These are phyloP conservation scores for Neomorphus geoffroyi DNA, from an alignment of 2,797 vertebrate species.

Conservation along the genomic window DNA sequence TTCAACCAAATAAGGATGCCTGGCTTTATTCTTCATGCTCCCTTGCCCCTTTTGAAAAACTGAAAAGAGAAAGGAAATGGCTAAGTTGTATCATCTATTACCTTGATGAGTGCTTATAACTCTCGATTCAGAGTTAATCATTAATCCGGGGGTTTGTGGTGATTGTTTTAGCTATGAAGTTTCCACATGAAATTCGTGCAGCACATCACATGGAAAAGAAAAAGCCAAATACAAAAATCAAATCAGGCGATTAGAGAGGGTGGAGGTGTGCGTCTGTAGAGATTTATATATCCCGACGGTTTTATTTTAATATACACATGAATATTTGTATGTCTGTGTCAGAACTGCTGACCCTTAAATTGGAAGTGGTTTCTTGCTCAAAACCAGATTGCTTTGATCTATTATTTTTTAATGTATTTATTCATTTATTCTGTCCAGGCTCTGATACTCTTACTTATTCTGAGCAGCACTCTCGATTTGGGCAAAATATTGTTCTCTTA, in stretches of 20 bases:
- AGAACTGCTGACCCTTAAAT: conserved; percentile 57
- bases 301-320: conserved; percentile 33
- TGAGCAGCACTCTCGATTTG: conserved; percentile 5
- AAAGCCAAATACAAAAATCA: conserved; percentile 69
- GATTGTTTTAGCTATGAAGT: conserved; percentile 57
- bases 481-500: conserved; percentile 21
- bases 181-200: conserved; percentile 39
- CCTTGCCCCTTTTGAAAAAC: conserved; percentile 74
- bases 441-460: conserved; percentile 10
- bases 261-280: neutral
- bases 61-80: conserved; percentile 76
- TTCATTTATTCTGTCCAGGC: conserved; percentile 61
- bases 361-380: conserved; percentile 33
- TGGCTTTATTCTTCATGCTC: conserved; percentile 67
- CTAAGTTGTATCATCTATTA: conserved; percentile 78
- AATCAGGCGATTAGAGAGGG: conserved; percentile 50
- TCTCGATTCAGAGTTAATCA: conserved; percentile 73
- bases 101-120: conserved; percentile 77
- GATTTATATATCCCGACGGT: neutral
- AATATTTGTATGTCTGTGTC: conserved; percentile 40
- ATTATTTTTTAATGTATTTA: conserved; percentile 60
- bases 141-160: conserved; percentile 71
- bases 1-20: conserved; percentile 71
- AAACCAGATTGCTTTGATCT: conserved; percentile 46
- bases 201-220: conserved; percentile 19